phyloP scores from a whole-genome alignment of 37 sponge, comb jelly and placozoan species.

The Aphrocallistes beatrix region DNA sequence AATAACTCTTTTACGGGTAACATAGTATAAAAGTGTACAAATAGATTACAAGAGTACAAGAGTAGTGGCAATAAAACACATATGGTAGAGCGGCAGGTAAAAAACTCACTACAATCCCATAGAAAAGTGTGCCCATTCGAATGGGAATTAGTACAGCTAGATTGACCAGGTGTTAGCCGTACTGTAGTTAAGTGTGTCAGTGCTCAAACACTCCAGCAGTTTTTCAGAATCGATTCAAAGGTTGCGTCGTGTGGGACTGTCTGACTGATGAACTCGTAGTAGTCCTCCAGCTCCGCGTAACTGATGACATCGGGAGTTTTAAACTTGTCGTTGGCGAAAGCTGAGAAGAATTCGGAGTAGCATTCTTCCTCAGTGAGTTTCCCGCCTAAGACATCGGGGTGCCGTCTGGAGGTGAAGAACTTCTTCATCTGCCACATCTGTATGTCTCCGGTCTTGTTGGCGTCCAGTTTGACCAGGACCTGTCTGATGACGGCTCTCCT shows the following conservation, averaged over 20 bases:
- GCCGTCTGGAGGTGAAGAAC: neutral
- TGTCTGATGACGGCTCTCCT: neutral
- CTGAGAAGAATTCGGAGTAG: slow-evolving; percentile 5
- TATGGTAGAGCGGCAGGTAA: neutral
- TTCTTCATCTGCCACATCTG: slow-evolving; percentile 18
- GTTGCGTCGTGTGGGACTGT: neutral
- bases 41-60: slow-evolving; percentile 14
- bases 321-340: neutral
- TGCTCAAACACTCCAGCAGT: neutral
- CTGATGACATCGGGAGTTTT: neutral
- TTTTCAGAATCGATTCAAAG: neutral
- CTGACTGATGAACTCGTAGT: neutral
- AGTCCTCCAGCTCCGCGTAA: neutral
- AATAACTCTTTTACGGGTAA: neutral
- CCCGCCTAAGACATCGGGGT: neutral
- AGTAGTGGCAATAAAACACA: neutral
- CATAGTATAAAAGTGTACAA: slow-evolving; percentile 17
- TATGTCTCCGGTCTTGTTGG: neutral
- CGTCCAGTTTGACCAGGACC: neutral
- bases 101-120: neutral
- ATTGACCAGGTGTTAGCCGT: no score
- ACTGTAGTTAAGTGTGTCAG: neutral
- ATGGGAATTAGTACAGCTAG: neutral
- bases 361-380: neutral
- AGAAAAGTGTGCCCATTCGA: neutral